These are phyloP conservation scores for Melitaea cinxia DNA, from an alignment of 1,140 invertebrate genomes.

Conservation along the genomic window DNA sequence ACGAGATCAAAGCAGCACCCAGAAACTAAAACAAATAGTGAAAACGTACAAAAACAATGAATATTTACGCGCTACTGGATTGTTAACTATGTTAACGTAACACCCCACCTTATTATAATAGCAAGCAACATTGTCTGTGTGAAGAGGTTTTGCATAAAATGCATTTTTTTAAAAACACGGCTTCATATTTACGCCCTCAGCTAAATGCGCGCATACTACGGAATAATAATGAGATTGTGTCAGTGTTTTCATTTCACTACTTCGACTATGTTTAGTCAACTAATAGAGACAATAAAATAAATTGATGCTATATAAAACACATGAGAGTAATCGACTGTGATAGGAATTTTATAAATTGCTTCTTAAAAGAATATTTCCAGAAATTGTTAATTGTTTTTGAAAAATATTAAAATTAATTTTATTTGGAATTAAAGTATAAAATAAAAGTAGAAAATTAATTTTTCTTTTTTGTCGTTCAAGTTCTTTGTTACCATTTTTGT, in stretches of 20 bases:
- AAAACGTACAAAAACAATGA: slow-evolving; percentile 17
- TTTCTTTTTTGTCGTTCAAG: too few relatives aligned
- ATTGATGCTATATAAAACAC: not conserved
- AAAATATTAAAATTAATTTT: too few relatives aligned
- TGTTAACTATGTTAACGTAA: slow-evolving; percentile 27
- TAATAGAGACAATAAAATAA: not conserved
- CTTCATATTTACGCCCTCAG: slow-evolving; percentile 29
- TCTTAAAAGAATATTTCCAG: too few relatives aligned
- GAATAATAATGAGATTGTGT: slow-evolving; percentile 19
- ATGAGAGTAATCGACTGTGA: not conserved
- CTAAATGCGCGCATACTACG: slow-evolving; percentile 12
- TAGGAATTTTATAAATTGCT: too few relatives aligned
- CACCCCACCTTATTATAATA: slow-evolving; percentile 33
- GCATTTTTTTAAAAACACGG: slow-evolving; percentile 32
- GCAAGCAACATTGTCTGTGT: slow-evolving; percentile 31
- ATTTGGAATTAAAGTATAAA: too few relatives aligned
- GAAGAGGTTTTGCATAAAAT: slow-evolving; percentile 35
- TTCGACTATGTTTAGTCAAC: not conserved
- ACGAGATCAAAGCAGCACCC: not conserved
- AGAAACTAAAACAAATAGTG: not conserved
- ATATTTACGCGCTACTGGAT: slow-evolving; percentile 23
- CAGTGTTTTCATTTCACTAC: slow-evolving; percentile 17
- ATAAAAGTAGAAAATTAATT: too few relatives aligned
- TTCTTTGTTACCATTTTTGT: too few relatives aligned
- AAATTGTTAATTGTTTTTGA: too few relatives aligned